Percentiles rank a stretch among this genome's conserved stretches.
These are phyloP conservation scores for Zeuzera pyrina DNA, from an alignment of 2,888 invertebrate species.

Conservation along the genomic window DNA sequence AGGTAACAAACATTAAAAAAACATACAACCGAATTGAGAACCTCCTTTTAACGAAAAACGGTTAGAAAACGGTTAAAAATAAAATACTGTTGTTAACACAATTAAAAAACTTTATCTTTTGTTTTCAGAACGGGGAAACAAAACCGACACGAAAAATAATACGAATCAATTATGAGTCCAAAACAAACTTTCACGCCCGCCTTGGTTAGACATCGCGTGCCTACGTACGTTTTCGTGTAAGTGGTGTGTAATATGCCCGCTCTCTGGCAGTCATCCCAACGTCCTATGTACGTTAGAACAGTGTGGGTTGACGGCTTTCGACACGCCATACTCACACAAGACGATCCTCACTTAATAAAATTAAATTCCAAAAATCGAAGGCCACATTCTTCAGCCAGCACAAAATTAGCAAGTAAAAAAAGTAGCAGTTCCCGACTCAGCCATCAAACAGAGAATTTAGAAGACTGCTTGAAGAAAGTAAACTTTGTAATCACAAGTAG, in stretches of 20 bases:
- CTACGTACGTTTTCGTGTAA: conserved; percentile 21
- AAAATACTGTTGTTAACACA: too few species aligned
- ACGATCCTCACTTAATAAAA: conserved; percentile 68
- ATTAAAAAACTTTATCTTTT: too few species aligned
- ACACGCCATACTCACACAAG: conserved; percentile 77
- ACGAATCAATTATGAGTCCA: conserved; percentile 44
- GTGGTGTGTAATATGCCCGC: conserved; percentile 60
- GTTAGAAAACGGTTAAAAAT: too few species aligned
- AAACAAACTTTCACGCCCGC: conserved; percentile 29
- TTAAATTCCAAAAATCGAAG: conserved; percentile 34
- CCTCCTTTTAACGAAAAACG: too few species aligned
- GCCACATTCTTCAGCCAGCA: conserved; percentile 49
- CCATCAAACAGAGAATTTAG: conserved; percentile 31
- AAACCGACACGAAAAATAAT: conserved; percentile 1
- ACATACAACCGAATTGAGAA: too few species aligned
- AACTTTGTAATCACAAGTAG: conserved; percentile 45
- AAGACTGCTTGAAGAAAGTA: conserved; percentile 36
- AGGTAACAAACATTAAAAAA: too few species aligned
- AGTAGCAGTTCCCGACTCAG: conserved; percentile 26
- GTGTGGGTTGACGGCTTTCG: conserved; percentile 82
- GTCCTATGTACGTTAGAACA: conserved; percentile 74
- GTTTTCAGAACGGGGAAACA: conserved; percentile 25
- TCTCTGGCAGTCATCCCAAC: conserved; percentile 76
- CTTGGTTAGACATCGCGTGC: conserved; percentile 36
- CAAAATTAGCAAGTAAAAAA: too few species aligned